Base-by-base conservation (phyloP, 2,888 invertebrate genomes). In the Lasioglossum oenotherae region DNA sequence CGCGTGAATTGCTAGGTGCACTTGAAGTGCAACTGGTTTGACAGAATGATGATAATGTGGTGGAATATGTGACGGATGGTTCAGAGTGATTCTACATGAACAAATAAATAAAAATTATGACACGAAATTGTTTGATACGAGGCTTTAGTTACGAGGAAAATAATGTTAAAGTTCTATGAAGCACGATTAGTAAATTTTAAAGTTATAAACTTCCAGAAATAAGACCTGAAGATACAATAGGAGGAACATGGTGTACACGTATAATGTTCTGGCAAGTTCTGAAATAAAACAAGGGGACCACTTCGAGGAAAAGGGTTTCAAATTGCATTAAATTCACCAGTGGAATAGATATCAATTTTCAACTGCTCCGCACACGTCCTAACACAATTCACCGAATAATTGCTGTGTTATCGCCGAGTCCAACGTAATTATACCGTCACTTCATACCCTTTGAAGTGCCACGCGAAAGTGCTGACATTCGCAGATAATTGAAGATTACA, bases 401-500 rank as follows among this genome's bases (percentile, higher is more conserved):
- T 46, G 4, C 16, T 16, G 73, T 23, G 10, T 79, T 69, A 69
- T 69, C 38, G 44, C 19, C 74, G 23, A 73, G 46, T 46, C 16
- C 16, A 23, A 73, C 27, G 44, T 46, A 73, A 73, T 46, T 44
- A 44, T 73, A 64, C 27, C 19, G 31, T 31, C 27, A 46, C 69
- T 23, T 38, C 69, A 46, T 49, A 49, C 23, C 69, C 69, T 69
- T 38, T 69, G 35, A 69, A 64, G 64, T 64, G 64, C 6, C 64
- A 35, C 35, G 35, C 23, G 69, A 69, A 69, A 69, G 69, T 64
- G 64, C 64, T 64, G 38, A 69, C 38, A 69, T 69, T 35, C 69
- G 38, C 69, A 69, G 69, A 69, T 46, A 64, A 64, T 64, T 64
- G 64, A 64, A 64, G 64, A 64, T 64, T 64, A 64, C 31, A 16